Percentiles rank a stretch among this genome's conserved stretches.
Evolutionary conservation across 2,888 invertebrate genomes (phyloP).

Genomic region (Drosophila ustulata): DNA sequence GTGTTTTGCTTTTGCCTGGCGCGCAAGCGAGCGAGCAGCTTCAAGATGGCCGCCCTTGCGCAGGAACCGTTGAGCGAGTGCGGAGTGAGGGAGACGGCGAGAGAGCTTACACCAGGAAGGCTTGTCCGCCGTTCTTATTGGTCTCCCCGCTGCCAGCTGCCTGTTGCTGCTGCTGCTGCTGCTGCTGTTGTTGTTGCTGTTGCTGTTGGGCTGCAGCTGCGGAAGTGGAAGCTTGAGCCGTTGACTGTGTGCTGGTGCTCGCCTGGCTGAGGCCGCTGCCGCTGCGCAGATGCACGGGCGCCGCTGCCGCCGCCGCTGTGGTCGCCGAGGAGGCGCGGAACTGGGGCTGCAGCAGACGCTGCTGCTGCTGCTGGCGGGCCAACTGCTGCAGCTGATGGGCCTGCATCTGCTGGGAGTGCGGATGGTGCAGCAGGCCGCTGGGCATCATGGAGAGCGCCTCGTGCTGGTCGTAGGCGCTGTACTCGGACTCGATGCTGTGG

Average conservation of each 20-base stretch:
- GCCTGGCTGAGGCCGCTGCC: constrained; percentile 84
- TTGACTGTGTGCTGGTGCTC: constrained; percentile 84
- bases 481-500: constrained; percentile 95
- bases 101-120: constrained; percentile 82
- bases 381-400: constrained; percentile 66
- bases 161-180: constrained; percentile 62
- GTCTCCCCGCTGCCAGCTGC: constrained; percentile 55
- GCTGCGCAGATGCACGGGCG: constrained; percentile 83
- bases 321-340: constrained; percentile 55
- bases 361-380: constrained; percentile 68
- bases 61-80: constrained; percentile 56
- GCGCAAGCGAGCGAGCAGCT: constrained; percentile 64
- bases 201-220: constrained; percentile 78
- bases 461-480: constrained; percentile 91
- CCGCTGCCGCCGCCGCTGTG: constrained; percentile 48
- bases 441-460: constrained; percentile 86
- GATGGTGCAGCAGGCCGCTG: constrained; percentile 76
- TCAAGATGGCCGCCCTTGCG: constrained; percentile 75
- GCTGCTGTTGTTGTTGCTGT: constrained; percentile 75
- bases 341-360: constrained; percentile 76
- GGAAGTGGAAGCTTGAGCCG: constrained; percentile 77
- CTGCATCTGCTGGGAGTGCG: constrained; percentile 58
- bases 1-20: constrained; percentile 32
- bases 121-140: constrained; percentile 81
- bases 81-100: constrained; percentile 23